Evolutionary conservation across 2,888 invertebrate genomes (phyloP), one percentile per base, ranked within the genome.

Genomic region (Drosophila lutescens): DNA sequence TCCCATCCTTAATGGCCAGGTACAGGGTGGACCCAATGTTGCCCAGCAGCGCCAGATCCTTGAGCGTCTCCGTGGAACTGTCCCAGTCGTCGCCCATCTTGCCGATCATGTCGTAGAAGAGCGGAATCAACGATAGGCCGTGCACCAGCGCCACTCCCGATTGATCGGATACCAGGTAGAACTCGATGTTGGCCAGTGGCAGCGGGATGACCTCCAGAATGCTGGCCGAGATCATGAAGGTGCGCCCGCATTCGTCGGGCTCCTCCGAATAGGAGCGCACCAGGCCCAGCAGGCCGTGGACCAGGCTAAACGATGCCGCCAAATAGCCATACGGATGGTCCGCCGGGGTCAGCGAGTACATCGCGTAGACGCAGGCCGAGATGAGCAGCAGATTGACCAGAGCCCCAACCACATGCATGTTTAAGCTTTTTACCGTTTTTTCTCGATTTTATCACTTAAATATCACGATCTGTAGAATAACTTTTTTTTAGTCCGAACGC

Each of bases 121-220:
- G 36, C 4, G 90, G 78, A 36, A 90, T 79, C 0, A 88, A 20
- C 4, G 89, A 83, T 0, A 87, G 7, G 0, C 66, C 80, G 55
- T 90, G 90, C 0, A 88, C 70, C 65, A 87, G 32, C 1, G 90
- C 90, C 15, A 79, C 23, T 7, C 40, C 56, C 2, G 68, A 63
- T 1, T 75, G 63, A 0, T 70, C 56, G 4, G 86, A 84, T 2
- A 55, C 36, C 12, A 62, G 30, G 34, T 89, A 90, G 32, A 90
- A 59, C 47, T 90, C 82, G 13, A 90, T 87, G 49, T 90, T 90
- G 17, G 79, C 76, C 69, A 90, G 12, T 1, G 90, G 85, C 38
- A 90, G 57, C 0, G 84, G 78, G 1, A 86, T 49, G 0, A 80
- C 59, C 15, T 89, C 84, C 63, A 88, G 71, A n/a, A 89, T 75